Evolutionary conservation across 2,797 vertebrate species (phyloP).

Genomic region (Bovichtus diacanthus): DNA sequence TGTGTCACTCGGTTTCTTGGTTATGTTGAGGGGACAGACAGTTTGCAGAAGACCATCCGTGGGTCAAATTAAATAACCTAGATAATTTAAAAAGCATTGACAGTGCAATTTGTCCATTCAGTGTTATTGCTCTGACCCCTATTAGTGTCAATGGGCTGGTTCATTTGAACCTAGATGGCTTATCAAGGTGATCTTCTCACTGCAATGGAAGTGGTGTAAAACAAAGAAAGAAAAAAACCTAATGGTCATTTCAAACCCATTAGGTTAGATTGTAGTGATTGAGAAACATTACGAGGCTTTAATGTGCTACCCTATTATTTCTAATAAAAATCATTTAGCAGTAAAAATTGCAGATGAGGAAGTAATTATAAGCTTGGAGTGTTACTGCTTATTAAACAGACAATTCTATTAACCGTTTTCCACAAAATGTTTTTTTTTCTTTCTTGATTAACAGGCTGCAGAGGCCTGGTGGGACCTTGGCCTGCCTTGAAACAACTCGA

Average conservation of each 20-base stretch:
- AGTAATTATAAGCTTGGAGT: conserved; percentile 64
- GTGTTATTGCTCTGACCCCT: conserved; percentile 97
- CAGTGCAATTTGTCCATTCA: conserved; percentile 94
- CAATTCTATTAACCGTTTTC: conserved; percentile 73
- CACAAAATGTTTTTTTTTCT: conserved; percentile 48
- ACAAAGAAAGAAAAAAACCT: conserved; percentile 64
- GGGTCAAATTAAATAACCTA: conserved; percentile 98
- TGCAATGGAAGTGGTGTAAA: conserved; percentile 62
- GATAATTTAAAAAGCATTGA: conserved; percentile 97
- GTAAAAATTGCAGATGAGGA: conserved; percentile 71
- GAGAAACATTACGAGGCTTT: conserved; percentile 67
- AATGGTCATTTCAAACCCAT: conserved; percentile 74
- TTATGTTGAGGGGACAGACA: conserved; percentile 86
- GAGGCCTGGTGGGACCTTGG: conserved; percentile 39
- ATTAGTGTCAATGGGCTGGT: conserved; percentile 91
- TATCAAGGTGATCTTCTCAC: conserved; percentile 83
- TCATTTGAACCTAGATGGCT: conserved; percentile 89
- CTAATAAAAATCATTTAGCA: conserved; percentile 72
- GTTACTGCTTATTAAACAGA: conserved; percentile 65
- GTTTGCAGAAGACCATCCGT: conserved; percentile 88
- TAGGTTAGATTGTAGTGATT: conserved; percentile 71
- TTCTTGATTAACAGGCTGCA: conserved; percentile 61
- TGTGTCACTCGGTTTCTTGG: conserved; percentile 53
- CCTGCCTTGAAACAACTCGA: conserved; percentile 46
- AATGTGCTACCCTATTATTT: conserved; percentile 70